Conservation (phyloP, 37 sponge, comb jelly and placozoan genomes). For the Oscarella lobularis region DNA sequence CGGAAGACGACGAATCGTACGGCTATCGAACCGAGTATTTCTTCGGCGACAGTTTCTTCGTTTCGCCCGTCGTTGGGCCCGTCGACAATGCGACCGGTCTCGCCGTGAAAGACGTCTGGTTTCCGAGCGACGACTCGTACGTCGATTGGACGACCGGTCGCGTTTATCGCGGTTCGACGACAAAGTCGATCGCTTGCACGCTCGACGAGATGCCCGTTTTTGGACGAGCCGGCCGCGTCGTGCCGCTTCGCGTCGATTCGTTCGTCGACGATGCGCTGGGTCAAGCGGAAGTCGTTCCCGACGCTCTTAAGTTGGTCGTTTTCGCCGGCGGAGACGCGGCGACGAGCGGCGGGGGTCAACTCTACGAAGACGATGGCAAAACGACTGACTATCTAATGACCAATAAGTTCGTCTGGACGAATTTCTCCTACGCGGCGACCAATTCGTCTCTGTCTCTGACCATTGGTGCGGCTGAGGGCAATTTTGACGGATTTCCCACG, state of each 20-base stretch:
- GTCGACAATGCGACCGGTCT: constrained; percentile 17
- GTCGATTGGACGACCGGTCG: constrained; percentile 37
- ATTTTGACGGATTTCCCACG: not conserved
- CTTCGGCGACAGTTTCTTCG: constrained; percentile 32
- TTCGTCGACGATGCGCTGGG: constrained; percentile 32
- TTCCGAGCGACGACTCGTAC: constrained; percentile 38
- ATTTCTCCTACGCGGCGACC: not conserved
- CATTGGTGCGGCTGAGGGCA: not conserved
- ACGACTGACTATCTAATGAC: constrained; percentile 15
- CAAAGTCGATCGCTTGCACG: constrained; percentile 11
- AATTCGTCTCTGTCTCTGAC: not conserved
- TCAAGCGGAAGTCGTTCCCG: constrained; percentile 35
- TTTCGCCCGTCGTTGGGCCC: constrained; percentile 26
- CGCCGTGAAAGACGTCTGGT: constrained; percentile 24
- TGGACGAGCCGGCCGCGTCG: constrained; percentile 31
- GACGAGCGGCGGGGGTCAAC: constrained; percentile 9
- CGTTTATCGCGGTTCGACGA: constrained; percentile 8
- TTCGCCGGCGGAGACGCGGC: constrained; percentile 25
- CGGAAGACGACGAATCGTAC: constrained; percentile 37
- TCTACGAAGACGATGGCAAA: constrained; percentile 54
- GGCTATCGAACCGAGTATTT: constrained; percentile 22
- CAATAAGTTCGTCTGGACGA: not conserved
- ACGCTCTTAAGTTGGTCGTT: constrained; percentile 20
- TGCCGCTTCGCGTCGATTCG: constrained; percentile 38
- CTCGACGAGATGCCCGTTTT: constrained; percentile 47